These are phyloP conservation scores for Ptychobarbus kaznakovi DNA, from an alignment of 2,797 vertebrate species.

Conservation along the genomic window DNA sequence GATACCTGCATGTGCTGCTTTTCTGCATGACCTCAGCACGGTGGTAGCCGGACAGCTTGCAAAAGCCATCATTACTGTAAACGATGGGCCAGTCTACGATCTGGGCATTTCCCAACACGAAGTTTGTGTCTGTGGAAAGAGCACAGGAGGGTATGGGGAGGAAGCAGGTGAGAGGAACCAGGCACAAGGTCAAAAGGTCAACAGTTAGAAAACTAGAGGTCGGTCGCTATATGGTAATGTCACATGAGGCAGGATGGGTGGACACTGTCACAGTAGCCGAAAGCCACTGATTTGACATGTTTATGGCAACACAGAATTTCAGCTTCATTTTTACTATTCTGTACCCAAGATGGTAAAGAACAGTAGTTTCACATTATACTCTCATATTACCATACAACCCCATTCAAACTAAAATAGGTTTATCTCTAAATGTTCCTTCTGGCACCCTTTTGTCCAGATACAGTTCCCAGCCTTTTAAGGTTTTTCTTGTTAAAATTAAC, in stretches of 20 bases:
- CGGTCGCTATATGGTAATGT: conserved; percentile 33
- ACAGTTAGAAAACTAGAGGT: conserved; percentile 20
- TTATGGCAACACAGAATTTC: conserved; percentile 18
- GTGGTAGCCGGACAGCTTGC: conserved; percentile 98
- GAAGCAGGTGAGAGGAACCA: conserved; percentile 48
- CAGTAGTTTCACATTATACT: conserved; percentile 5
- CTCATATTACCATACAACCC: not conserved
- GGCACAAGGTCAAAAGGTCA: conserved; percentile 37
- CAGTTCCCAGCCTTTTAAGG: not conserved
- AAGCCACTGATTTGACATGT: conserved; percentile 24
- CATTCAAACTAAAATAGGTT: not conserved
- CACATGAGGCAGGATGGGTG: conserved; percentile 37
- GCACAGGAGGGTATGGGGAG: conserved; percentile 28
- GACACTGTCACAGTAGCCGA: conserved; percentile 21
- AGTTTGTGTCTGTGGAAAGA: conserved; percentile 92
- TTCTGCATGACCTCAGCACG: conserved; percentile 99
- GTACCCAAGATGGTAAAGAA: not conserved
- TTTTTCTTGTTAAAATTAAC: not conserved
- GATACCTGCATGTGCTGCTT: conserved; percentile 99
- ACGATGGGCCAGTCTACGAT: conserved; percentile 99
- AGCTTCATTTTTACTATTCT: conserved; percentile 3
- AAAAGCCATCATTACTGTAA: conserved; percentile 99
- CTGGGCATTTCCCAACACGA: conserved; percentile 98
- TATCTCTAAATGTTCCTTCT: conserved; percentile 3
- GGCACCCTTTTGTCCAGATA: not conserved